Base-by-base conservation (phyloP, 1,140 invertebrate species). In the Pseudomyrmex gracilis region DNA sequence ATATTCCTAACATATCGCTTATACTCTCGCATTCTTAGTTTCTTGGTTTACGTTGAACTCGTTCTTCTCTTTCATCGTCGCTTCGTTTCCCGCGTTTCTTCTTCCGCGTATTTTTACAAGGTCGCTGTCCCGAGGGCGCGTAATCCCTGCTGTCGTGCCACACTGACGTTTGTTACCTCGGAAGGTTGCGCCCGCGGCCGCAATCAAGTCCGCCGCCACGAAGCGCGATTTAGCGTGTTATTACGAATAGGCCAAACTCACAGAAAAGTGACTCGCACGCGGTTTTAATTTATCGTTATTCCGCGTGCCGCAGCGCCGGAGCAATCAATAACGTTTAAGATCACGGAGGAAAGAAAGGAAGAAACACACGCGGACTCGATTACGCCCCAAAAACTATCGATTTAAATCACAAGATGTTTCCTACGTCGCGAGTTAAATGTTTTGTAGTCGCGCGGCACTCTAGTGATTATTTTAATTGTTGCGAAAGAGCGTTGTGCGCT, bases 381-480 rank as follows among this genome's bases (percentile, higher is more conserved):
- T 80, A 76, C 57, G 24, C 55, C 49, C 51, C 45, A 77, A 70
- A 83, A 87, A 83, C 80, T 88, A 82, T 90, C 85, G 85, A 82
- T 76, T 85, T 89, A 88, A 91, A 91, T 90, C 85, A 90, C 83
- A 45, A 60, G 77, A 60, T 80, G 63, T 76, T 83, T 80, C 55
- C 85, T 77, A 71, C 64, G 20, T 22, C 47, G 24, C 45, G 58
- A 24, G 13, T 49, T 74, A 73, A 70, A 71, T 55, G 71, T 78
- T 82, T 57, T 67, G 34, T 22, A 78, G 61, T 76, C 57, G 70
- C 49, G 53, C 45, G 60, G 67, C 53, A 87, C 70, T 90, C 70
- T 70, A 67, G 89, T 92, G 84, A 92, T 93, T 93, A 93, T 91
- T 93, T 93, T 93, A 93, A 93, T 93, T 93, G 88, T 93, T 92